These are phyloP conservation scores for Podargus strigoides DNA, from an alignment of 2,797 vertebrate species.

Conservation along the genomic window DNA sequence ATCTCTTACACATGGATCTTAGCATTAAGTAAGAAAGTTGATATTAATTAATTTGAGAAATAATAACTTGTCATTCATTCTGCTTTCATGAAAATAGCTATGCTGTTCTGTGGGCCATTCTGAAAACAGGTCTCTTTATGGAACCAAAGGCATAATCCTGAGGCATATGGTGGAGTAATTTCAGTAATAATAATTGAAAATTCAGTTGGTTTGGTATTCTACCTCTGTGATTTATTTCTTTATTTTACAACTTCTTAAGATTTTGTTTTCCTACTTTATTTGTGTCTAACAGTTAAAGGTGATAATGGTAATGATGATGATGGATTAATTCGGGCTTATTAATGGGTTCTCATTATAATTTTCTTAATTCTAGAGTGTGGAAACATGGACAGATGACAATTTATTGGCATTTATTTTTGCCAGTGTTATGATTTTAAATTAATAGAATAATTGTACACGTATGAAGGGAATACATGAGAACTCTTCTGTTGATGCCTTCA, in stretches of 20 bases:
- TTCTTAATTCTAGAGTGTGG: background rate
- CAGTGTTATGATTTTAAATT: background rate
- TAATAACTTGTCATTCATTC: conserved; percentile 45
- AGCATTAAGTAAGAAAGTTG: conserved; percentile 51
- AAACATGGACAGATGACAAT: background rate
- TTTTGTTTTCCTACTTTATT: background rate
- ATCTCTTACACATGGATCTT: conserved; percentile 49
- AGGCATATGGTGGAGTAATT: background rate
- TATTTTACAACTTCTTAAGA: background rate
- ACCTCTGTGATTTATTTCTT: background rate
- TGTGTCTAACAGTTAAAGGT: background rate
- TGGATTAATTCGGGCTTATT: background rate
- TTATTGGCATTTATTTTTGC: background rate
- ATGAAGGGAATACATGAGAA: background rate
- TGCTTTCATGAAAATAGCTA: background rate
- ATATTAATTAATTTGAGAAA: conserved; percentile 71
- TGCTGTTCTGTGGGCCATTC: background rate
- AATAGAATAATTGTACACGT: background rate
- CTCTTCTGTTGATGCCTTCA: background rate
- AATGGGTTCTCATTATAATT: background rate
- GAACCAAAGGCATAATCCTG: background rate
- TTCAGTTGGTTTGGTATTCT: background rate
- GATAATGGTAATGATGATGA: background rate
- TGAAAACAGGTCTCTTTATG: background rate
- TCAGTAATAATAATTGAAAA: background rate